Evolutionary conservation across 2,797 vertebrate species (phyloP).

Genomic region (Clarias platycephalus): DNA sequence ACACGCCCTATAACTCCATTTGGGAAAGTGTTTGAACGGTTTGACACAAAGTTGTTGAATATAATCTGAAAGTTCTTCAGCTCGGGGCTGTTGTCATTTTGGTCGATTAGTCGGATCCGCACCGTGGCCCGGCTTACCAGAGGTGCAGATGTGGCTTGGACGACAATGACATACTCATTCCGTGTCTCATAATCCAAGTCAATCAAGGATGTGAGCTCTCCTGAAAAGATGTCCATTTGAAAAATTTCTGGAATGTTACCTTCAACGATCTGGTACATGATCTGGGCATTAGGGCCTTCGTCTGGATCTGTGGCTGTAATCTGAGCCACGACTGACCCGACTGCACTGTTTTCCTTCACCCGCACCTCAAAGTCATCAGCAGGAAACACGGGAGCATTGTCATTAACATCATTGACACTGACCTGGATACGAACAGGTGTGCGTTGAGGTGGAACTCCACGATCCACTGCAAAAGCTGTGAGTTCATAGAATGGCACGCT

Average conservation of each 20-base stretch:
- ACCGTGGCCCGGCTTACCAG: slow-evolving; percentile 94
- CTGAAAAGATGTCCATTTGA: slow-evolving; percentile 99
- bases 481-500: slow-evolving; percentile 90
- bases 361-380: slow-evolving; percentile 94
- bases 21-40: slow-evolving; percentile 95
- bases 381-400: slow-evolving; percentile 94
- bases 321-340: slow-evolving; percentile 92
- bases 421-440: slow-evolving; percentile 95
- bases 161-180: slow-evolving; percentile 92
- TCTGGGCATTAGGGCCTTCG: slow-evolving; percentile 93
- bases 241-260: slow-evolving; percentile 98
- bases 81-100: slow-evolving; percentile 94
- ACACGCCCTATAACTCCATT: slow-evolving; percentile 91
- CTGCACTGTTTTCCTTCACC: slow-evolving; percentile 95
- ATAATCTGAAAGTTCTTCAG: slow-evolving; percentile 97
- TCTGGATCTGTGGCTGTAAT: slow-evolving; percentile 94
- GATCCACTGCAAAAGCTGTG: slow-evolving; percentile 92
- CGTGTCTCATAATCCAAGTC: slow-evolving; percentile 93
- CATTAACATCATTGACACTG: slow-evolving; percentile 91
- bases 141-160: slow-evolving; percentile 97
- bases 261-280: slow-evolving; percentile 99
- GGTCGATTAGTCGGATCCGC: slow-evolving; percentile 89
- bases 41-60: slow-evolving; percentile 98
- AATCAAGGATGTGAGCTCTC: slow-evolving; percentile 95
- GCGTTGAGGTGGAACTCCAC: slow-evolving; percentile 88